Conservation (phyloP, 1,140 invertebrate species). For the Drosophila jambulina region DNA sequence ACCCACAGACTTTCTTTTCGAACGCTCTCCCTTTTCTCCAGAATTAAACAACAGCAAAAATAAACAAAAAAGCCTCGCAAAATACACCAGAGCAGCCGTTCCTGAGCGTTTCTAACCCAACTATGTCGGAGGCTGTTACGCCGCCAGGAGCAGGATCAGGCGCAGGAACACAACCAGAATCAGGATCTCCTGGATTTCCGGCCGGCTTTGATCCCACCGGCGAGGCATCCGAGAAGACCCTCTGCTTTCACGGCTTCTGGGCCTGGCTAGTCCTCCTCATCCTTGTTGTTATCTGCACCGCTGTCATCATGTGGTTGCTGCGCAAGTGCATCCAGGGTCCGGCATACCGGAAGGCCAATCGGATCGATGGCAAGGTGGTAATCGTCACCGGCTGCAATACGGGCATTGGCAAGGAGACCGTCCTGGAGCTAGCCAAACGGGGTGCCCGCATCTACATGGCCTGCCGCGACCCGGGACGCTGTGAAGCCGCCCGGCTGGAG, state of each 20-base stretch:
- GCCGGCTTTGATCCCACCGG: constrained; percentile 58
- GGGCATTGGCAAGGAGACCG: constrained; percentile 96
- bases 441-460: constrained; percentile 93
- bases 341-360: constrained; percentile 69
- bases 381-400: constrained; percentile 92
- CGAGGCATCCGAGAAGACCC: constrained; percentile 66
- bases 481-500: constrained; percentile 87
- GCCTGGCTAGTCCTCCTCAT: constrained; percentile 71
- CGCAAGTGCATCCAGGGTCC: constrained; percentile 75
- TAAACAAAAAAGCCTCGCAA: not conserved
- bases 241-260: constrained; percentile 78
- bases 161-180: constrained; percentile 12
- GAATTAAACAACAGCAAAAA: constrained; percentile 1
- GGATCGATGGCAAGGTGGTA: constrained; percentile 84
- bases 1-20: constrained; percentile 25
- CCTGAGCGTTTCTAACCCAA: constrained; percentile 11
- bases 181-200: constrained; percentile 15
- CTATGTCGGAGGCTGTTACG: constrained; percentile 76
- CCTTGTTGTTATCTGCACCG: constrained; percentile 37
- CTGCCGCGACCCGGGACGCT: constrained; percentile 92
- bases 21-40: not conserved
- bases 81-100: not conserved
- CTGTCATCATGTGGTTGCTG: constrained; percentile 68
- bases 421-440: constrained; percentile 90
- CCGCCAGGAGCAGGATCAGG: constrained; percentile 34